phyloP scores from a whole-genome alignment of 2,113 vertebrate species.

The Hoplias malabaricus region DNA sequence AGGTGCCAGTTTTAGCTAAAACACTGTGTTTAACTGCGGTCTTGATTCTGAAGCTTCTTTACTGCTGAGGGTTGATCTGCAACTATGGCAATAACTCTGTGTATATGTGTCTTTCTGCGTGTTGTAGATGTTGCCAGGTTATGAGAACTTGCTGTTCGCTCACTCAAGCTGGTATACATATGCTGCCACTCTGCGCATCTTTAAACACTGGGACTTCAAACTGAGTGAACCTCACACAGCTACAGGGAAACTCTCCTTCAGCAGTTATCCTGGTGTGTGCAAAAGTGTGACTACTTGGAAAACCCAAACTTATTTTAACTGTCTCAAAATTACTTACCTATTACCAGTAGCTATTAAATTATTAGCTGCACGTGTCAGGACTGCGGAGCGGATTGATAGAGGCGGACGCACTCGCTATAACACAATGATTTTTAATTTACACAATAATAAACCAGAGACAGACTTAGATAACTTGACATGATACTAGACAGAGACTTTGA shows the following conservation, averaged over 20 bases:
- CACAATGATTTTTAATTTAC: too few relatives aligned
- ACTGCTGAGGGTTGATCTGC: background rate
- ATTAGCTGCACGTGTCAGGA: too few relatives aligned
- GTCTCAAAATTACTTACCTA: too few relatives aligned
- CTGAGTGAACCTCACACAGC: constrained; percentile 75
- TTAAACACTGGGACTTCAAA: constrained; percentile 90
- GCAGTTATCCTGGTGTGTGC: constrained; percentile 87
- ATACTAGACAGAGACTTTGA: too few relatives aligned
- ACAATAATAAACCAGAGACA: too few relatives aligned
- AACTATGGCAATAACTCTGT: background rate
- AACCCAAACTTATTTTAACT: too few relatives aligned
- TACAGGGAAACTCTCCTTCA: constrained; percentile 84
- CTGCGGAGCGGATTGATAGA: too few relatives aligned
- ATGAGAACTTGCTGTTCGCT: constrained; percentile 87
- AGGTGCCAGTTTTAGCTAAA: too few relatives aligned
- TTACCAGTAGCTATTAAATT: too few relatives aligned
- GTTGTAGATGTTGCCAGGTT: constrained; percentile 86
- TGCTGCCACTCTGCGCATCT: constrained; percentile 87
- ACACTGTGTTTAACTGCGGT: too few relatives aligned
- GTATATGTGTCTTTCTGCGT: background rate
- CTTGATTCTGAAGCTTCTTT: background rate
- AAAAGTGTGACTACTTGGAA: background rate
- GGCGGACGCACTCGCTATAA: too few relatives aligned
- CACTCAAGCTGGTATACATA: constrained; percentile 96
- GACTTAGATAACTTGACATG: too few relatives aligned